Evolutionary conservation across 2,113 vertebrate species (phyloP), one percentile per base, ranked within the genome.

Genomic region (Zingel zingel): DNA sequence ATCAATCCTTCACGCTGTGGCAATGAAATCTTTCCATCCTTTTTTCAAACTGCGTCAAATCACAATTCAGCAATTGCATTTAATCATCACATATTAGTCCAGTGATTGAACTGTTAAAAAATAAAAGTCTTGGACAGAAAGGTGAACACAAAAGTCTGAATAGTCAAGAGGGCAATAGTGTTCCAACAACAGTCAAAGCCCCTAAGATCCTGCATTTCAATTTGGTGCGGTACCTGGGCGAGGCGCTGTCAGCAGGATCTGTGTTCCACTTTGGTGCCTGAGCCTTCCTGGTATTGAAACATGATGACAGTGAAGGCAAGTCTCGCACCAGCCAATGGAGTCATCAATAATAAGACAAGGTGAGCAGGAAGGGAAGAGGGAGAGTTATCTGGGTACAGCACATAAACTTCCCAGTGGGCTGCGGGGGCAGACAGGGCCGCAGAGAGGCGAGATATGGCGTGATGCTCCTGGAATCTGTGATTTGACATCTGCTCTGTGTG

Each of bases 321-420:
- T 86, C 70, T 88, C 82, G 67, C 59, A 54, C 57, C 73, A 39
- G 78, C 71, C 71, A 57, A 91, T 90, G 79, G 83, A 92, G 88
- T 91, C 87, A 91, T 95, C 92, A 93, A 94, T 93, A 93, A 93
- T 87, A 85, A 89, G 86, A 89, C 88, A 90, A 92, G 90, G 91
- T 91, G 92, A 91, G 87, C 50, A 67, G 79, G 51, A 48, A 39
- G 27, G 14, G 30, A 47, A 56, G 23, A 19, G 19, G 58, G 25
- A 14, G 74, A 77, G 76, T 77, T 82, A 82, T 87, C 83, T 74
- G 59, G 67, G 83, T 57, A 62, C 59, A 66, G 68, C 88, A 85
- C 84, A 75, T 64, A 72, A 79, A 80, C 85, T 87, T 82, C 86
- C 82, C 79, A 19, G 67, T 21, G 75, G 54, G 53, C 87, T 64